Base-by-base conservation (phyloP, 2,888 invertebrate genomes). In the Scrobipalpa costella region DNA sequence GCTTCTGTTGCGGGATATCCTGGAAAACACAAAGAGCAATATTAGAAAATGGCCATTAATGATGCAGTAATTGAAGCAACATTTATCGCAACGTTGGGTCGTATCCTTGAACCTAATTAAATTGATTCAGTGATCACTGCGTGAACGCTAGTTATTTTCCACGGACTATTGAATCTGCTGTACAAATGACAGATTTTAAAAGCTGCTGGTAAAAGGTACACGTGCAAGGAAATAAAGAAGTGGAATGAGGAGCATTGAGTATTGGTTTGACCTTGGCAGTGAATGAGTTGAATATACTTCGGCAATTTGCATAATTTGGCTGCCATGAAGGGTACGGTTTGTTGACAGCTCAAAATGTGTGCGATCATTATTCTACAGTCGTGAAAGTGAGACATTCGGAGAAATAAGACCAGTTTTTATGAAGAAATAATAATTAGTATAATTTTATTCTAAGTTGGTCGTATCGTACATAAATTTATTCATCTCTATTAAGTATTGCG, bases 201-300 rank as follows among this genome's bases (percentile, higher is more conserved):
- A 27, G n/a, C 15, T 27, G 60, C 27, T 15, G 60, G 40, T 47
- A 71, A 75, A 72, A 78, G 78, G 76, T 80, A 80, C 83, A 83
- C 74, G 75, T 73, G 21, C 34, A 67, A 59, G 58, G 55, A 52
- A 60, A 61, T 66, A 47, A 27, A 27, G 33, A 44, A 27, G 5
- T 49, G 11, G 57, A 66, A 15, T 44, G 67, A 69, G 64, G 50
- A 61, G 64, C 66, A 71, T 65, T 52, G 69, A 78, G 79, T 80
- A 82, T 80, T 73, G 77, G 85, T 82, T 83, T 78, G 76, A 73
- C 79, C 75, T 79, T 80, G 77, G 74, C 71, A 69, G 68, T 69
- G 66, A 71, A 78, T 69, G 64, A 70, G 71, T 71, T 69, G 64
- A 70, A 71, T 71, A 71, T 70, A 69, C 67, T 71, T 68, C 58